Evolutionary conservation across 2,797 vertebrate species (phyloP), one percentile per base, ranked within the genome.

Genomic region (Eutrigla gurnardus): DNA sequence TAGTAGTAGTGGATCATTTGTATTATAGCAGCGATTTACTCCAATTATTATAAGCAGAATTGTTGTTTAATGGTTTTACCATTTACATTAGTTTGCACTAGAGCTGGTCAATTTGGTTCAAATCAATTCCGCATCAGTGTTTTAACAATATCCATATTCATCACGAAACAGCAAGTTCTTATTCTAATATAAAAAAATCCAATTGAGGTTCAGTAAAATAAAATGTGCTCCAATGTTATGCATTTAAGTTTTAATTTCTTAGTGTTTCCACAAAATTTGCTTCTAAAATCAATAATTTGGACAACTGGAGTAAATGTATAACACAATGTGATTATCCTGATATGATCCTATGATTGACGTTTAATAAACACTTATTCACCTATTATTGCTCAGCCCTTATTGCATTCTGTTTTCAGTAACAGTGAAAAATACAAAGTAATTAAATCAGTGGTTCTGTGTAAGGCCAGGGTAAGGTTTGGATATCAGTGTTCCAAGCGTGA

Each of bases 401-500:
- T 57, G 43, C 9, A 55, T 36, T 54, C 4, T 49, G 25, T 25
- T 25, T 25, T 25, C 7, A 43, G 39, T 43, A 43, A 32, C 63
- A 53, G 13, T 42, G 39, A 43, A 66, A 39, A 43, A 18, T 49
- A 50, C 15, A 39, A 65, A 39, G n/a, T 10, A 61, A 61, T 33
- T 10, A 18, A 2, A 7, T 25, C 9, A 50, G 17, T 43, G 45
- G 14, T 59, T 69, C 14, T 77, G 4, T 49, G 36, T n/a, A 11
- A 49, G 42, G 13, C 32, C 43, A 43, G 12, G 5, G 2, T 35
- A 42, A 68, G 37, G 52, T 36, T 80, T 63, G 73, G 45, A 40
- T 72, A 25, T 66, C 40, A 65, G 2, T 76, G 52, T 33, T 53
- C 46, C 64, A 61, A 75, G 42, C 25, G 15, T 67, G 47, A 79